Conservation (phyloP, 2,888 invertebrate species). For the Amblyjoppa proteus region DNA sequence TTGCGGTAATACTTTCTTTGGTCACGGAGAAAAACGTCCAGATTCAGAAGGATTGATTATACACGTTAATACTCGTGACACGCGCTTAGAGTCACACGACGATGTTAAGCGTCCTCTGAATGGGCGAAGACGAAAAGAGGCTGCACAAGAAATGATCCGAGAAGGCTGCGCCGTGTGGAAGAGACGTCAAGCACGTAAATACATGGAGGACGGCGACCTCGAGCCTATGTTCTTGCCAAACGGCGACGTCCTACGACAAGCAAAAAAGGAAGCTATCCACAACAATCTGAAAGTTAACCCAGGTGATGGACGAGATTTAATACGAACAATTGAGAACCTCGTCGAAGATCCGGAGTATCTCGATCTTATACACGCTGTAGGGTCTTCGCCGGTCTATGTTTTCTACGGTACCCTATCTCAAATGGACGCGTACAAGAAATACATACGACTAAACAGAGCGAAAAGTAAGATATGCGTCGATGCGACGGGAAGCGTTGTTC, state of each 20-base stretch:
- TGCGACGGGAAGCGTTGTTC: conserved; percentile 57
- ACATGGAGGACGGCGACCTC: conserved; percentile 17
- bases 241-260: background rate
- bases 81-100: conserved; percentile 43
- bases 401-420: conserved; percentile 53
- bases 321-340: conserved; percentile 11
- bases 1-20: conserved; percentile 32
- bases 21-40: conserved; percentile 23
- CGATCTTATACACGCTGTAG: conserved; percentile 47
- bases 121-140: background rate
- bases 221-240: conserved; percentile 17
- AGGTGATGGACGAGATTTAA: conserved; percentile 1
- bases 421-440: conserved; percentile 54
- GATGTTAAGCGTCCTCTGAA: conserved; percentile 47
- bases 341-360: conserved; percentile 26
- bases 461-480: conserved; percentile 40
- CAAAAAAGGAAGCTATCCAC: conserved; percentile 34
- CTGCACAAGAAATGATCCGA: background rate
- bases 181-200: conserved; percentile 16
- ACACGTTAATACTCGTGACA: conserved; percentile 44
- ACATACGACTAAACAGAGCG: conserved; percentile 28
- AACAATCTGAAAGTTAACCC: background rate
- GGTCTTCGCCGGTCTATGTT: conserved; percentile 48
- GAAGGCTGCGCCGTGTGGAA: conserved; percentile 5
- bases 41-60: conserved; percentile 18